A percentile compares a stretch with the other conserved stretches of the same genome.
phyloP scores from a whole-genome alignment of 2,797 vertebrate species.

The Nannoperca obscura region DNA sequence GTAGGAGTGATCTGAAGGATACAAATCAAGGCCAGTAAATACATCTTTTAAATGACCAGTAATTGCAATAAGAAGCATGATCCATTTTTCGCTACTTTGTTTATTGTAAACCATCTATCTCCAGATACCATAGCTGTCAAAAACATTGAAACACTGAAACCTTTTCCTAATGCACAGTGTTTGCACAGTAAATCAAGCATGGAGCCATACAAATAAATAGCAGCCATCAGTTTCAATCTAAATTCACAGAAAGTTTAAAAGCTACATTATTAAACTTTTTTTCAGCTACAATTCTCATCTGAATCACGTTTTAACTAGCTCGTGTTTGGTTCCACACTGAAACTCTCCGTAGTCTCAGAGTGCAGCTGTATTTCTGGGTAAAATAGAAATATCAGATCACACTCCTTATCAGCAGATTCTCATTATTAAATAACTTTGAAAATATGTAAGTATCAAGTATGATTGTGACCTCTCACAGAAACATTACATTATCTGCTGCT shows the following conservation, averaged over 20 bases:
- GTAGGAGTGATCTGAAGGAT: slow-evolving; percentile 6
- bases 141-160: slow-evolving; percentile 15
- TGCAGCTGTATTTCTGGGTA: background rate
- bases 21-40: slow-evolving; percentile 10
- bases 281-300: background rate
- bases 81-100: background rate
- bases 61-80: slow-evolving; percentile 1
- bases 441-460: too few species aligned
- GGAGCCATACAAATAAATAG: background rate
- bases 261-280: background rate
- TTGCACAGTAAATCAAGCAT: background rate
- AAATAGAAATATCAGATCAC: background rate
- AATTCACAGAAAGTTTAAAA: background rate
- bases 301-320: background rate
- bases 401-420: background rate
- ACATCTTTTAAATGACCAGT: slow-evolving; percentile 20
- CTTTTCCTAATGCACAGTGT: background rate
- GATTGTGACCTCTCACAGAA: too few species aligned
- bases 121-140: slow-evolving; percentile 1
- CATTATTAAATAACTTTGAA: background rate
- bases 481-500: background rate
- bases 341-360: background rate
- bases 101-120: slow-evolving; percentile 21
- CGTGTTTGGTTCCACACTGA: background rate
- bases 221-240: slow-evolving; percentile 3